These are phyloP conservation scores for Cryptoblepharus egeriae DNA, from an alignment of 2,797 vertebrate genomes.

Conservation along the genomic window DNA sequence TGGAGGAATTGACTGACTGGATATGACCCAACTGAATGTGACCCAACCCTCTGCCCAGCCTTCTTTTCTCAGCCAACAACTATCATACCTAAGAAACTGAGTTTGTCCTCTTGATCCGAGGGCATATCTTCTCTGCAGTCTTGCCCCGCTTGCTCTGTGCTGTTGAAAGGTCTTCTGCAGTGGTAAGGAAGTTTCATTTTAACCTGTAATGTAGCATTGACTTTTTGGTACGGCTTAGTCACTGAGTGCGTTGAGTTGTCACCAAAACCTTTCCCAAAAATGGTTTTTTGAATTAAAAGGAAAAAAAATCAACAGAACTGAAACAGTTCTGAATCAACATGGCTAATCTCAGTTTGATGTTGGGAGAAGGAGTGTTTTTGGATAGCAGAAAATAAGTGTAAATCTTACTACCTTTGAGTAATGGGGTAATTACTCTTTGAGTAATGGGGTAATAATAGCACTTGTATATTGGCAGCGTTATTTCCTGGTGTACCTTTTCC, in stretches of 20 bases:
- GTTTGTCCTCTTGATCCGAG: neutral
- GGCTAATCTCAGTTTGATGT: neutral
- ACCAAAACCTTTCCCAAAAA: neutral
- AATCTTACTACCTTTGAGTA: neutral
- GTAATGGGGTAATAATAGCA: neutral
- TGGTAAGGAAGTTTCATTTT: neutral
- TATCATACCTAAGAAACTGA: neutral
- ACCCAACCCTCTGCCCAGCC: too few relatives aligned
- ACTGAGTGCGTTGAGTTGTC: neutral
- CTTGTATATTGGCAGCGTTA: neutral
- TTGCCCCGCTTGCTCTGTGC: neutral
- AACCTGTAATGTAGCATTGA: neutral
- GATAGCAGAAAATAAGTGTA: neutral
- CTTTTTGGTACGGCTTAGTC: neutral
- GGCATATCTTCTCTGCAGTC: neutral
- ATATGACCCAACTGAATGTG: too few relatives aligned
- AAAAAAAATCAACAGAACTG: neutral
- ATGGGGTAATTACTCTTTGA: neutral
- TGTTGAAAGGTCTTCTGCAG: neutral
- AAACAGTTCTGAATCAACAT: slow-evolving; percentile 6
- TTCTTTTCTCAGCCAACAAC: too few relatives aligned
- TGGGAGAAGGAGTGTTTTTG: neutral
- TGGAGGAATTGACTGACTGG: neutral
- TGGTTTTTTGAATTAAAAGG: neutral
- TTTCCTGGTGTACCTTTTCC: neutral